Evolutionary conservation across 1,140 invertebrate genomes (phyloP).

Genomic region (Drosophila yakuba): DNA sequence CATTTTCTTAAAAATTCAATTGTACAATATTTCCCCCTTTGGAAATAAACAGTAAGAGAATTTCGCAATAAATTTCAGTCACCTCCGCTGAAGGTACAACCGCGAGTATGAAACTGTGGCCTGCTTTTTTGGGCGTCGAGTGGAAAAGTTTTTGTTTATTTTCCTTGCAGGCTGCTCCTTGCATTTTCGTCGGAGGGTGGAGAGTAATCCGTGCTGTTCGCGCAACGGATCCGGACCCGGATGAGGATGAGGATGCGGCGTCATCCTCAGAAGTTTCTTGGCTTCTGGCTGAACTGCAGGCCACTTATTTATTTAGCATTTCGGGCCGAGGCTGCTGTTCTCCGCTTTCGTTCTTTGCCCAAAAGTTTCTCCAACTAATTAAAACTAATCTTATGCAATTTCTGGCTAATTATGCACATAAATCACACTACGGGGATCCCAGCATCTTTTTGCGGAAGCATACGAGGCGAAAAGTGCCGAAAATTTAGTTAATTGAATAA

Average conservation of each 20-base stretch:
- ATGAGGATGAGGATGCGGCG: neutral
- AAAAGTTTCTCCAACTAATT: slow-evolving; percentile 54
- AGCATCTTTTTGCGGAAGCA: neutral
- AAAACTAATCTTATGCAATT: slow-evolving; percentile 66
- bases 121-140: slow-evolving; percentile 18
- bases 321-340: slow-evolving; percentile 7
- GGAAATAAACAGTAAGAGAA: too few species aligned
- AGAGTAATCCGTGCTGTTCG: slow-evolving; percentile 17
- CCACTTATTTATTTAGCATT: slow-evolving; percentile 55
- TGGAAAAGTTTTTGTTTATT: slow-evolving; percentile 55
- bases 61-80: neutral
- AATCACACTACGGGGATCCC: slow-evolving; percentile 10
- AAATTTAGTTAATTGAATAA: slow-evolving; percentile 22
- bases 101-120: slow-evolving; percentile 19
- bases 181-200: slow-evolving; percentile 11
- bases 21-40: too few species aligned
- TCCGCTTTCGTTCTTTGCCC: neutral
- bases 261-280: slow-evolving; percentile 32
- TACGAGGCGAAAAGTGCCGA: slow-evolving; percentile 4
- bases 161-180: slow-evolving; percentile 15
- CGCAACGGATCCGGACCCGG: slow-evolving; percentile 11
- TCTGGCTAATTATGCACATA: slow-evolving; percentile 46
- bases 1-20: too few species aligned
- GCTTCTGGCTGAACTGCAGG: slow-evolving; percentile 28
- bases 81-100: slow-evolving; percentile 11